A percentile compares a stretch with the other conserved stretches of the same genome.
Conservation (phyloP, 2,113 vertebrate species). For the Nesoenas mayeri region DNA sequence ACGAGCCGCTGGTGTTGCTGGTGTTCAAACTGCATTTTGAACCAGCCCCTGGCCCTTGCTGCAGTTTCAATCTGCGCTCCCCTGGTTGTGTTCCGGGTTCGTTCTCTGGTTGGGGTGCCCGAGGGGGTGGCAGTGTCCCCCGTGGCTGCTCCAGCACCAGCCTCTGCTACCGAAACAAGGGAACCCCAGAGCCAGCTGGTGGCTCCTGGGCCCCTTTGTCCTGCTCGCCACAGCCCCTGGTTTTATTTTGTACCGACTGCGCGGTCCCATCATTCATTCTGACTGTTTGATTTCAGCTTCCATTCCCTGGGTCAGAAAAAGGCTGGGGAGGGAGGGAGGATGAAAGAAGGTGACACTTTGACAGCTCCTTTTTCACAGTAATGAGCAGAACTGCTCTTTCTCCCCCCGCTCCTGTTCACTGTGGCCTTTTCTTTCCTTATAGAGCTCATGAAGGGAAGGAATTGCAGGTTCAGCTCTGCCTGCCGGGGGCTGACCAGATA, state of each 20-base stretch:
- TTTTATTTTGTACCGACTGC: slow-evolving; percentile 18
- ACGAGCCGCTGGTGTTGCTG: neutral
- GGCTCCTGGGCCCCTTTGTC: slow-evolving; percentile 54
- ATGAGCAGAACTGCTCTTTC: slow-evolving; percentile 51
- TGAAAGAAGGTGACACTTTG: slow-evolving; percentile 59
- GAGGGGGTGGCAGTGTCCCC: slow-evolving; percentile 25
- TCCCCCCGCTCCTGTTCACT: neutral
- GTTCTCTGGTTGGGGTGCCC: no score
- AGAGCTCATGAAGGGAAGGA: neutral
- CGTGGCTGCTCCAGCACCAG: neutral
- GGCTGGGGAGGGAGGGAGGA: slow-evolving; percentile 33
- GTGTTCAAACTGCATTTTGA: neutral
- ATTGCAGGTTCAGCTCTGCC: neutral
- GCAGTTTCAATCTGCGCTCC: neutral
- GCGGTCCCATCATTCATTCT: slow-evolving; percentile 30
- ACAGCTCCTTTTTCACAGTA: slow-evolving; percentile 65
- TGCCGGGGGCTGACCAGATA: neutral
- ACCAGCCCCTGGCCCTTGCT: neutral
- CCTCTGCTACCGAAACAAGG: slow-evolving; percentile 5
- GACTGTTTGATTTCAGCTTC: slow-evolving; percentile 60
- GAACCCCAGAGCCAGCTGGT: slow-evolving; percentile 70
- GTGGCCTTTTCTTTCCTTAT: neutral
- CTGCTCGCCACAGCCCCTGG: slow-evolving; percentile 21
- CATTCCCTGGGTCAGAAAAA: slow-evolving; percentile 17
- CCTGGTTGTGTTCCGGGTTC: neutral